phyloP scores from a whole-genome alignment of 2,797 vertebrate species.

The Sus cebifrons region DNA sequence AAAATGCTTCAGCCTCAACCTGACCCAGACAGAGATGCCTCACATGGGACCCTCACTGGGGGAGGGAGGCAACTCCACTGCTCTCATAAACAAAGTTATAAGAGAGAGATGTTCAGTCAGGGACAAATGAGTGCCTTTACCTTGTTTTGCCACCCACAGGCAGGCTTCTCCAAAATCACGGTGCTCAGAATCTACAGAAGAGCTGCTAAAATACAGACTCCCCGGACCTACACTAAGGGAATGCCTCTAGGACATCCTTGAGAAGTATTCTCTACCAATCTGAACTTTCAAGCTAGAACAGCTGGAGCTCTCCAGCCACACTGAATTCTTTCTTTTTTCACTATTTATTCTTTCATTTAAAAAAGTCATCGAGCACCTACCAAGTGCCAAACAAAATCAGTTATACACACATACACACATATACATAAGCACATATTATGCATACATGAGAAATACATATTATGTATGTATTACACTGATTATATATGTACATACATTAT shows the following conservation, averaged over 20 bases:
- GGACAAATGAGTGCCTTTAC: background rate
- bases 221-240: background rate
- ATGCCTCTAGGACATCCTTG: background rate
- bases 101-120: background rate
- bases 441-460: background rate
- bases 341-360: background rate
- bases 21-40: conserved; percentile 3
- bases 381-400: conserved; percentile 38
- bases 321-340: background rate
- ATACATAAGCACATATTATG: background rate
- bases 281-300: background rate
- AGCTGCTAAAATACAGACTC: background rate
- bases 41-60: background rate
- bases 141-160: background rate
- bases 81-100: conserved; percentile 21
- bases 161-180: background rate
- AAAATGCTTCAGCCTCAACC: conserved; percentile 49
- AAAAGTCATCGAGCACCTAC: background rate
- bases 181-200: background rate
- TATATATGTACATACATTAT: background rate
- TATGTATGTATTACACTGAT: background rate
- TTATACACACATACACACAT: background rate
- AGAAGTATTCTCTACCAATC: background rate
- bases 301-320: background rate
- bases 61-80: background rate